Percentiles rank a stretch among this genome's conserved stretches.
Conservation (phyloP, 2,797 vertebrate species). For the Ciconia nigra region DNA sequence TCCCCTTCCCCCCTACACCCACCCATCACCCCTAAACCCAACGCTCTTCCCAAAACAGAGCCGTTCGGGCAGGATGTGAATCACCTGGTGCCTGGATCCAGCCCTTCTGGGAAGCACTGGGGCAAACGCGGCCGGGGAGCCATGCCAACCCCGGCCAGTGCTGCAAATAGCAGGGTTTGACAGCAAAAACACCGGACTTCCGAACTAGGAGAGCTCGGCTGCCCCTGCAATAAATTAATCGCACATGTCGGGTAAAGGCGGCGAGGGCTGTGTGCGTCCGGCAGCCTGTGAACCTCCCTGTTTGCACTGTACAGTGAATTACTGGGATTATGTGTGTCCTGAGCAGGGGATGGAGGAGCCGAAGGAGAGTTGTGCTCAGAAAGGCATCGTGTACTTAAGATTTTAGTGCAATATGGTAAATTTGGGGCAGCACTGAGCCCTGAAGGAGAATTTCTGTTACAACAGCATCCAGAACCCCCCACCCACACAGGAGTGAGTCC, state of each 20-base stretch:
- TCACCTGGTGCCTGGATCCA: background rate
- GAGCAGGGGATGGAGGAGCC: rapidly evolving
- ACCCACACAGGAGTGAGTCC: rapidly evolving
- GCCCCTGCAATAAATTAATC: background rate
- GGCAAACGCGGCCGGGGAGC: background rate
- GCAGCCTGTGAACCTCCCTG: background rate
- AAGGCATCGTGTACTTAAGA: rapidly evolving
- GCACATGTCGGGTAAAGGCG: background rate
- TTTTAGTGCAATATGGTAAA: background rate
- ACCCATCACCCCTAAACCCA: background rate
- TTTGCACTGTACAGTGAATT: rapidly evolving
- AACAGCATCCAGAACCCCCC: background rate
- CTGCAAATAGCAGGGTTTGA: conserved; percentile 30
- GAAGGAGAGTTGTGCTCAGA: rapidly evolving
- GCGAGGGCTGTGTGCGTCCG: rapidly evolving
- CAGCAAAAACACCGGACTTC: conserved; percentile 8
- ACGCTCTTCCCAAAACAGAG: background rate
- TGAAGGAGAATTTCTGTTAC: background rate
- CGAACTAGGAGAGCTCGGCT: background rate
- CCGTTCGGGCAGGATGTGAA: background rate
- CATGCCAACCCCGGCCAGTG: background rate
- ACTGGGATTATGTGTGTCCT: rapidly evolving
- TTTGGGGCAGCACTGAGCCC: background rate
- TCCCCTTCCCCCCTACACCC: background rate
- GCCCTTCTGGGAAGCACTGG: background rate